phyloP scores from a whole-genome alignment of 2,113 vertebrate species.

The Semnopithecus entellus region DNA sequence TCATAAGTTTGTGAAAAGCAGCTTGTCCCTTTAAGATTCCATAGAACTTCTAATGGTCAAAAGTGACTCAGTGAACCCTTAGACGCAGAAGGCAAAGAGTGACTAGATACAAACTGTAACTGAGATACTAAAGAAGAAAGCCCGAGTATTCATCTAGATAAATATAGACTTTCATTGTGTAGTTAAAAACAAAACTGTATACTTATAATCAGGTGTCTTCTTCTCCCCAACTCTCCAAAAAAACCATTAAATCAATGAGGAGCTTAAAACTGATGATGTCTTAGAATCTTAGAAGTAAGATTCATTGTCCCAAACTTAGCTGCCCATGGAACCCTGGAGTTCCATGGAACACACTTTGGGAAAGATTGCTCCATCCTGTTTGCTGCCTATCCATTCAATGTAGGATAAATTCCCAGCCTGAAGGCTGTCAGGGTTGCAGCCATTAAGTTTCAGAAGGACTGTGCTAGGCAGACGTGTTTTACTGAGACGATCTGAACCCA shows the following conservation, averaged over 20 bases:
- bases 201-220: background rate
- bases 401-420: background rate
- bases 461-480: background rate
- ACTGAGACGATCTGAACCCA: background rate
- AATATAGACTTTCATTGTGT: background rate
- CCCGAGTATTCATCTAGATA: background rate
- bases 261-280: background rate
- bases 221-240: background rate
- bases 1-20: background rate
- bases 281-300: background rate
- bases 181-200: background rate
- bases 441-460: background rate
- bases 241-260: background rate
- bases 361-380: background rate
- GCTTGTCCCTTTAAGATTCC: background rate
- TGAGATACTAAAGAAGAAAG: background rate
- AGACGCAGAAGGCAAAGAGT: background rate
- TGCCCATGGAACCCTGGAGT: background rate
- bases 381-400: background rate
- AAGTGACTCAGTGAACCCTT: background rate
- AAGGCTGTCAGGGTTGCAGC: background rate
- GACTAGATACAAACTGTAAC: background rate
- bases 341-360: background rate
- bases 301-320: background rate
- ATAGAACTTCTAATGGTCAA: background rate